A percentile compares a stretch with the other conserved stretches of the same genome.
phyloP scores from a whole-genome alignment of 2,888 invertebrate genomes.

The Meteorus cinctellus region DNA sequence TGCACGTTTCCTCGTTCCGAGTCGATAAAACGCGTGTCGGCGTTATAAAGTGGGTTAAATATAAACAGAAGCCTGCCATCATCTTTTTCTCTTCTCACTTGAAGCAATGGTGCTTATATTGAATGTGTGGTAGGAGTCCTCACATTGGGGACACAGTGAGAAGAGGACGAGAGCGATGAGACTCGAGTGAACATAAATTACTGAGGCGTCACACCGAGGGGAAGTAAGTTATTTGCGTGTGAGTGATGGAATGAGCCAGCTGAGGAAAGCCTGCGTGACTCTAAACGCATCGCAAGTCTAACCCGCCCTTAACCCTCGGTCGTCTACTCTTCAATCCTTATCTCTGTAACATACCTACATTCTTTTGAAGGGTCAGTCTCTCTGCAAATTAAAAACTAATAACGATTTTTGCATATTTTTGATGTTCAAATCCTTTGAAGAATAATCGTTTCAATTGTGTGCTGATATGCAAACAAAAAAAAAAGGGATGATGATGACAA shows the following conservation, averaged over 20 bases:
- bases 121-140: slow-evolving; percentile 31
- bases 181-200: slow-evolving; percentile 70
- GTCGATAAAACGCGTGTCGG: slow-evolving; percentile 54
- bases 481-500: too few species aligned
- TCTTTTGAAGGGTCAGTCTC: too few species aligned
- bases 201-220: slow-evolving; percentile 62
- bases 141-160: slow-evolving; percentile 40
- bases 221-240: slow-evolving; percentile 73
- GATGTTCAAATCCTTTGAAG: too few species aligned
- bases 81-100: slow-evolving; percentile 5
- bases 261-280: slow-evolving; percentile 63
- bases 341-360: background rate
- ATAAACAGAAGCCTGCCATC: slow-evolving; percentile 48
- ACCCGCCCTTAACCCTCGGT: slow-evolving; percentile 42
- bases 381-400: too few species aligned
- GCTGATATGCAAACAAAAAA: too few species aligned
- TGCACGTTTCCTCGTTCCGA: slow-evolving; percentile 51
- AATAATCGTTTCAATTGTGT: too few species aligned
- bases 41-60: slow-evolving; percentile 57
- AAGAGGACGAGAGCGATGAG: slow-evolving; percentile 63
- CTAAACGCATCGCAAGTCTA: slow-evolving; percentile 47
- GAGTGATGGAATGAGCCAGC: slow-evolving; percentile 73
- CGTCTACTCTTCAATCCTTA: slow-evolving; percentile 19
- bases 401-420: too few species aligned
- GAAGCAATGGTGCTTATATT: slow-evolving; percentile 28